A percentile compares a stretch with the other conserved stretches of the same genome.
phyloP scores from a whole-genome alignment of 2,113 vertebrate genomes.

The Caloenas nicobarica region DNA sequence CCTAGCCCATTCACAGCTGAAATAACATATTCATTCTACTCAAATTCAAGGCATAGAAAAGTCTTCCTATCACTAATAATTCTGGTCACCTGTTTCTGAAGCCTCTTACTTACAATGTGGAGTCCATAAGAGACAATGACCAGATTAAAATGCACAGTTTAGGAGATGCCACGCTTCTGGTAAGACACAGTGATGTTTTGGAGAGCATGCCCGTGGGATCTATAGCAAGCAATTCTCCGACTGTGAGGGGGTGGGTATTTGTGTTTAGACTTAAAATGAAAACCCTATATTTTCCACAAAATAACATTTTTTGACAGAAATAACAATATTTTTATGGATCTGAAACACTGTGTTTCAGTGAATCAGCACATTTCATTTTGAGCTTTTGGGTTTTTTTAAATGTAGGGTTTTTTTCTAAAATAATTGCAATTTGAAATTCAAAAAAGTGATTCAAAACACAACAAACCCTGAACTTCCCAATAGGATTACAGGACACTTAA shows the following conservation, averaged over 20 bases:
- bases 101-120: background rate
- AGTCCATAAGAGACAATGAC: background rate
- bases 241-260: background rate
- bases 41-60: background rate
- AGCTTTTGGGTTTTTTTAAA: background rate
- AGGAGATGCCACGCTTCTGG: background rate
- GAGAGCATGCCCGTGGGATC: background rate
- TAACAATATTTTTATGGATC: conserved; percentile 22
- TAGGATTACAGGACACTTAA: background rate
- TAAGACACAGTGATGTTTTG: background rate
- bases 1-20: background rate
- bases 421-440: background rate
- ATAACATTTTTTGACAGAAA: background rate
- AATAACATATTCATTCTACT: background rate
- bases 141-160: background rate
- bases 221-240: background rate
- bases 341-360: background rate
- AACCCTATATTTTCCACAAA: background rate
- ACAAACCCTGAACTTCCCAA: background rate
- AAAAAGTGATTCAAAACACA: background rate
- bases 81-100: background rate
- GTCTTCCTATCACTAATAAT: background rate
- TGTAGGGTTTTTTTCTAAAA: background rate
- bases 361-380: background rate
- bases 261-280: conserved; percentile 32